Percentiles rank a stretch among this genome's conserved stretches.
phyloP scores from a whole-genome alignment of 2,797 vertebrate species.

The Acanthis flammea region DNA sequence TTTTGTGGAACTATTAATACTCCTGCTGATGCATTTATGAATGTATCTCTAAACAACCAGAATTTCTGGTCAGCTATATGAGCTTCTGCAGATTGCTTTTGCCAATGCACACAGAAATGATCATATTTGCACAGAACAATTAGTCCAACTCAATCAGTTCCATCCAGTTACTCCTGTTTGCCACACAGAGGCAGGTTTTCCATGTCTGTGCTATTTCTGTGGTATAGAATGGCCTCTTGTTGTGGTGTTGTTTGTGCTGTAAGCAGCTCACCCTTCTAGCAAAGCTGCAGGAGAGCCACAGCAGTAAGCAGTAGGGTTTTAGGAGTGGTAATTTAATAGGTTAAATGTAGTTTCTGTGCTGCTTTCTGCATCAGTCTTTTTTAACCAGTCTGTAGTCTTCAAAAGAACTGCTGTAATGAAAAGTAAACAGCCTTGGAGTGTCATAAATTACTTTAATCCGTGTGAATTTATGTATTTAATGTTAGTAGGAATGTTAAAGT shows the following conservation, averaged over 20 bases:
- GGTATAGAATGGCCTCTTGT: neutral
- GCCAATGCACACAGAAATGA: neutral
- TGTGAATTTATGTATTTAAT: neutral
- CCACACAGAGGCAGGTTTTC: neutral
- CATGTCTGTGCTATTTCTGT: neutral
- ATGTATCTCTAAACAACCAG: neutral
- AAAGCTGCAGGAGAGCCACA: neutral
- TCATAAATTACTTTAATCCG: neutral
- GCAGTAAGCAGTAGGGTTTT: neutral
- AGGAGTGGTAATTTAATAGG: neutral
- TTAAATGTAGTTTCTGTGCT: neutral
- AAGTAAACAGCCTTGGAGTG: neutral
- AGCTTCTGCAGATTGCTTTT: neutral
- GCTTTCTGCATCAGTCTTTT: neutral
- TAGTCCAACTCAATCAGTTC: neutral
- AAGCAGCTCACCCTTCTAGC: neutral
- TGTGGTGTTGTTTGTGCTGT: neutral
- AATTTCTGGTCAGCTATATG: neutral
- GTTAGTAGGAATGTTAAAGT: neutral
- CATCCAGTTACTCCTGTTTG: neutral
- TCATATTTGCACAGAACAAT: fast-evolving
- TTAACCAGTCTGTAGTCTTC: neutral
- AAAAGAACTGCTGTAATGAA: neutral
- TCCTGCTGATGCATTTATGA: neutral
- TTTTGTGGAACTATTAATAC: neutral